phyloP scores from a whole-genome alignment of 2,113 vertebrate genomes.

The Heterocephalus glaber region DNA sequence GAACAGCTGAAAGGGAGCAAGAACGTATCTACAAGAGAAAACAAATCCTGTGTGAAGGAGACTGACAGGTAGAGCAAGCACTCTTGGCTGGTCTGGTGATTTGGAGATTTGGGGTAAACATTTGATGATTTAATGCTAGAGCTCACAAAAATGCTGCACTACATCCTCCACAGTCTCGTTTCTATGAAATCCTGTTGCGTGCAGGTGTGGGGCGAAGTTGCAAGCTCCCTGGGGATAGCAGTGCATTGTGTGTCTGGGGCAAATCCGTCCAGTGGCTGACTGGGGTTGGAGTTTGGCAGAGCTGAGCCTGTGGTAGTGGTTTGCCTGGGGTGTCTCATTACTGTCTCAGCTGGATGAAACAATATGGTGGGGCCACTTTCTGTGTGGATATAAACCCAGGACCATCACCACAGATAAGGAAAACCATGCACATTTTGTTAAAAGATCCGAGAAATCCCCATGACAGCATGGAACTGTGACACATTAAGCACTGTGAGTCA shows the following conservation, averaged over 20 bases:
- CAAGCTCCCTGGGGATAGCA: fast-evolving
- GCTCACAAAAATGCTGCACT: background rate
- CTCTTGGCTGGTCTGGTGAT: background rate
- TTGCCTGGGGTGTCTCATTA: background rate
- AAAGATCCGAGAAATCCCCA: background rate
- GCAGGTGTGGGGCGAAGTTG: no score
- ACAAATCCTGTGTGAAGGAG: background rate
- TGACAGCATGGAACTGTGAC: background rate
- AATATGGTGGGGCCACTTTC: no score
- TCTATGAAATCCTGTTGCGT: background rate
- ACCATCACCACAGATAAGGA: background rate
- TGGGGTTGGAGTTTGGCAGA: background rate
- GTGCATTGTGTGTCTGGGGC: background rate
- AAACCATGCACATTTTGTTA: background rate
- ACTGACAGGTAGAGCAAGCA: no score
- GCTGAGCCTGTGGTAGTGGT: background rate
- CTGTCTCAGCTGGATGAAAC: fast-evolving
- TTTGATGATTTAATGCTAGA: background rate
- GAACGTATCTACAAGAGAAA: background rate
- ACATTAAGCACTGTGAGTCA: background rate
- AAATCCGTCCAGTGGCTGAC: fast-evolving
- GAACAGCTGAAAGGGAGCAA: background rate
- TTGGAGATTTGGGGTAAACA: background rate
- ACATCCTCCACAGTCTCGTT: background rate
- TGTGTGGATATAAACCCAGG: background rate